Conservation (phyloP, 1,140 invertebrate genomes). For the Wasmannia auropunctata region DNA sequence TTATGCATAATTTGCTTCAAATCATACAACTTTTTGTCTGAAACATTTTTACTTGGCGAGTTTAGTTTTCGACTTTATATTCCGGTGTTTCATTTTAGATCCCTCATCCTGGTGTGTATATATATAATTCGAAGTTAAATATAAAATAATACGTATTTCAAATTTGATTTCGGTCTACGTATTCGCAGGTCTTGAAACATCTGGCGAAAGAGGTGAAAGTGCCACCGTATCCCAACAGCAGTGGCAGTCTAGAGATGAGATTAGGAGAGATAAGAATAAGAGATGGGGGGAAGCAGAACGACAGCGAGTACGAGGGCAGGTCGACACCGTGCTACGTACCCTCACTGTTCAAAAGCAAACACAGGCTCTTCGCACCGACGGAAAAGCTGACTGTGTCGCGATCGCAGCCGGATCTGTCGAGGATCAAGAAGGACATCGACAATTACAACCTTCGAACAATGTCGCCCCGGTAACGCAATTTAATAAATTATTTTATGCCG, state of each 20-base stretch:
- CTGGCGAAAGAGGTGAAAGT: constrained; percentile 92
- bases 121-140: too few relatives aligned
- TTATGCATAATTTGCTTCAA: too few relatives aligned
- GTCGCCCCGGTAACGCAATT: constrained; percentile 80
- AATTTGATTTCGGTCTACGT: background rate
- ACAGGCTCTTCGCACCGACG: constrained; percentile 84
- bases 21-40: too few relatives aligned
- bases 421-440: constrained; percentile 82
- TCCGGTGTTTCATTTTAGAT: too few relatives aligned
- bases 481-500: background rate
- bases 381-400: constrained; percentile 90
- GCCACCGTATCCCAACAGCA: constrained; percentile 81
- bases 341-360: constrained; percentile 83
- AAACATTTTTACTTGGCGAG: too few relatives aligned
- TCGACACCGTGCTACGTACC: constrained; percentile 84
- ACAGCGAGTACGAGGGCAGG: constrained; percentile 83
- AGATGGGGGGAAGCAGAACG: constrained; percentile 80
- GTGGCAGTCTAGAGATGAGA: constrained; percentile 78
- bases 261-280: constrained; percentile 74
- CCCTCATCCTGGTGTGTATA: too few relatives aligned
- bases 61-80: too few relatives aligned
- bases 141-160: too few relatives aligned
- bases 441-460: constrained; percentile 81
- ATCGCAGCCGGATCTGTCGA: constrained; percentile 91
- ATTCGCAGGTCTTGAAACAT: constrained; percentile 91